Base-by-base conservation (phyloP, 2,888 invertebrate species). In the Ichneumon xanthorius region DNA sequence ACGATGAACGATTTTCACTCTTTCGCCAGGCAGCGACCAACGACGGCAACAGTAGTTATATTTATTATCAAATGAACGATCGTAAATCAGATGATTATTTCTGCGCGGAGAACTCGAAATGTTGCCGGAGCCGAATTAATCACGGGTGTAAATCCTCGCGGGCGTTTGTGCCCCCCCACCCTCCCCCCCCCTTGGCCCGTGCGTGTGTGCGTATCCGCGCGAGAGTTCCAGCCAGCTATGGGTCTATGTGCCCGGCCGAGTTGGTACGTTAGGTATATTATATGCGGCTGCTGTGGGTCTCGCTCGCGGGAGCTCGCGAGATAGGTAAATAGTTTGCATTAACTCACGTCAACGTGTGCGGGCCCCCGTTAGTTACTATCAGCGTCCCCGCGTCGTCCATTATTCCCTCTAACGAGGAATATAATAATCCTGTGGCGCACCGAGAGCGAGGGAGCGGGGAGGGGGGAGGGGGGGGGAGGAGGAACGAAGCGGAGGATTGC, bases 341-440 rank as follows among this genome's bases (percentile, higher is more conserved):
- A 87, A 87, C 84, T 88, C 88, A 87, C 88, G 85, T 88, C 88
- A 88, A 88, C 88, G 88, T 88, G 88, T 88, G 88, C 82, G 88
- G 88, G 73, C 77, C 37, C 55, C 61, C 73, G 75, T 82, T 82
- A 61, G 48, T 73, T 61, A 76, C 68, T 68, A 85, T 84, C 79
- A 76, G 82, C 73, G 33, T 80, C 84, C 30, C 81, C 55, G 72
- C 82, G 79, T 70, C 81, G 75, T 79, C 61, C 82, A 86, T 87
- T 86, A 87, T 82, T 82, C 82, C 63, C 73, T 82, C 77, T 80
- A 80, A 82, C 80, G 80, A 85, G 82, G 77, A 75, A 86, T 85
- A 82, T 80, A 58, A 77, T 76, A 70, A 85, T 85, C 82, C 81
- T 48, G 22, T 37, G 40, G n/a, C 40, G 37, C 48, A 22, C n/a